Evolutionary conservation across 1,140 invertebrate species (phyloP), one percentile per base, ranked within the genome.

Genomic region (Drosophila erecta): DNA sequence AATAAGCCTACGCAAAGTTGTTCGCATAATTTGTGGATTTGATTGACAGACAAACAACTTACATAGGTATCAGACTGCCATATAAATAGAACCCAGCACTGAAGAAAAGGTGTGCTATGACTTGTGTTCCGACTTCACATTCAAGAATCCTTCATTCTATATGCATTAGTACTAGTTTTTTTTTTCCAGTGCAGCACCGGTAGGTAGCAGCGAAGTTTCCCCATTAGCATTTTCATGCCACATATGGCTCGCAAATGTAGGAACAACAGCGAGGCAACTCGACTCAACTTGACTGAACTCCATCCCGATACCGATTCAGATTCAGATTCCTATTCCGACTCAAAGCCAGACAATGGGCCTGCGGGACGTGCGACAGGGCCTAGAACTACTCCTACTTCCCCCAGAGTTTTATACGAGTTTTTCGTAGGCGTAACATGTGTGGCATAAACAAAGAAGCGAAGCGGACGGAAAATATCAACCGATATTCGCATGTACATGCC

Each of bases 341-440:
- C 44, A 59, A 59, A 66, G 43, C 38, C 56, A 69, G 57, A 70
- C 65, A 70, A 70, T 69, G 30, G 67, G 50, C 60, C 71, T 74
- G 59, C 69, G 73, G 73, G 59, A 57, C 47, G 59, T 51, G 51
- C 50, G 35, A 56, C 70, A 44, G 47, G 15, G 40, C 27, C 50
- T 40, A 15, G 41, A 17, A 43, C 20, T 47, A 38, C 22, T 49
- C 38, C 20, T 11, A 70, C 44, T 70, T 70, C 66, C 46, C 51
- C 40, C 40, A 24, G 38, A 43, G 44, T 51, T 73, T 74, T 73
- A 61, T 74, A 55, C 67, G 55, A 74, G 47, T 51, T 57, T 74
- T 76, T 58, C 62, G 74, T 76, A 76, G 74, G 74, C 74, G 74
- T 76, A 76, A 76, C 74, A 76, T 76, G 74, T 76, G 74, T 76